phyloP scores from a whole-genome alignment of 2,797 vertebrate genomes.

The Tenualosa ilisha region DNA sequence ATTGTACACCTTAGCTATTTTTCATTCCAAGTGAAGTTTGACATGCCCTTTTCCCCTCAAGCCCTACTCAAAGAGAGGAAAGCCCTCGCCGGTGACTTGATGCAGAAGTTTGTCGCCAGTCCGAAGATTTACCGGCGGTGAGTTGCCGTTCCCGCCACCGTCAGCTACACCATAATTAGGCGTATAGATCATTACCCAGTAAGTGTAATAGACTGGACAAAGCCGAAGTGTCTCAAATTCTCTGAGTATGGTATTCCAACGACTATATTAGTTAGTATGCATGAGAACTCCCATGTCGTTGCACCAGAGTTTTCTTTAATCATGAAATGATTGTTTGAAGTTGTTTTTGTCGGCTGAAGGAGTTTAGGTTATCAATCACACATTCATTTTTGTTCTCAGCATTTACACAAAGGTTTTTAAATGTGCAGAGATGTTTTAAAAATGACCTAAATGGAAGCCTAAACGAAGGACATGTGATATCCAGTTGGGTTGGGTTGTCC shows the following conservation, averaged over 20 bases:
- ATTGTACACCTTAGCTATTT: background rate
- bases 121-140: constrained; percentile 68
- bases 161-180: background rate
- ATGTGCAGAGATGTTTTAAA: too few species aligned
- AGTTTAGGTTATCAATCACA: background rate
- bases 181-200: background rate
- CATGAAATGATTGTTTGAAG: background rate
- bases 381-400: background rate
- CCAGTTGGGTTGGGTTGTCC: too few species aligned
- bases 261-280: too few species aligned
- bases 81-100: constrained; percentile 65
- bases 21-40: background rate
- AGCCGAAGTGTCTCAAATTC: too few species aligned
- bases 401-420: background rate
- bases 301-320: background rate
- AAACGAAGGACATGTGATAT: too few species aligned
- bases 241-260: too few species aligned
- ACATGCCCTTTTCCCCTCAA: constrained; percentile 36
- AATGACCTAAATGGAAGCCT: too few species aligned
- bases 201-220: too few species aligned
- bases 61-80: constrained; percentile 77
- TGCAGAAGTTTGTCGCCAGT: constrained; percentile 67
- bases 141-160: constrained; percentile 46
- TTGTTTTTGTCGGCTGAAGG: background rate
- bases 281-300: background rate